Conservation (phyloP, 2,888 invertebrate species). For the Torymus tubicola region DNA sequence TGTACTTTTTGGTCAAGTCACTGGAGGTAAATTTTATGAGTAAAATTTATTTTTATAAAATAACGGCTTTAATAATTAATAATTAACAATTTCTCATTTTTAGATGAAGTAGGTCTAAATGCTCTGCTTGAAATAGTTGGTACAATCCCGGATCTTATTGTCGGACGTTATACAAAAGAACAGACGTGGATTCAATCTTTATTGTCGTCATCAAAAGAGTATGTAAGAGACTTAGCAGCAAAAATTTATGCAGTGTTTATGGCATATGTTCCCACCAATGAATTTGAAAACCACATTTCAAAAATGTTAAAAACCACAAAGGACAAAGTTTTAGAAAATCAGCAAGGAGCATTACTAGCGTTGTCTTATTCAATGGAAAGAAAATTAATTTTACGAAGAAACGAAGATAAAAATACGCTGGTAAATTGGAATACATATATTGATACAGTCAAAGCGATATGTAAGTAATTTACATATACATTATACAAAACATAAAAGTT, state of each 20-base stretch:
- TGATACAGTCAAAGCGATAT: constrained; percentile 79
- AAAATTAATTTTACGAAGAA: constrained; percentile 79
- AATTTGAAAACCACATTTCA: constrained; percentile 79
- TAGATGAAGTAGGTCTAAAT: constrained; percentile 82
- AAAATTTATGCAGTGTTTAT: constrained; percentile 86
- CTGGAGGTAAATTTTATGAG: constrained; percentile 79
- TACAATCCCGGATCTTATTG: constrained; percentile 85
- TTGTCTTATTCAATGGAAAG: constrained; percentile 85
- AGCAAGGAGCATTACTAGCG: constrained; percentile 87
- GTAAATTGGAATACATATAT: constrained; percentile 80
- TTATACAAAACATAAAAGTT: not conserved
- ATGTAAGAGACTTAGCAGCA: constrained; percentile 85
- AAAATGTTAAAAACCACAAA: constrained; percentile 77
- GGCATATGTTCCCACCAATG: constrained; percentile 78
- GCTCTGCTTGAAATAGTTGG: constrained; percentile 91
- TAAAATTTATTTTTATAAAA: constrained; percentile 20
- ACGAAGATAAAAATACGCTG: constrained; percentile 71
- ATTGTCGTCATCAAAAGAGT: constrained; percentile 85
- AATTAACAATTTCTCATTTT: constrained; percentile 27
- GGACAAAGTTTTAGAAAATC: constrained; percentile 83
- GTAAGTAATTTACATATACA: constrained; percentile 74
- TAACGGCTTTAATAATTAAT: constrained; percentile 3
- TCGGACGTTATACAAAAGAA: constrained; percentile 81
- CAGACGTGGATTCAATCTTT: constrained; percentile 82
- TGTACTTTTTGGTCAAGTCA: constrained; percentile 81